These are phyloP conservation scores for Dascillus cervinus DNA, from an alignment of 2,888 invertebrate genomes.

Conservation along the genomic window DNA sequence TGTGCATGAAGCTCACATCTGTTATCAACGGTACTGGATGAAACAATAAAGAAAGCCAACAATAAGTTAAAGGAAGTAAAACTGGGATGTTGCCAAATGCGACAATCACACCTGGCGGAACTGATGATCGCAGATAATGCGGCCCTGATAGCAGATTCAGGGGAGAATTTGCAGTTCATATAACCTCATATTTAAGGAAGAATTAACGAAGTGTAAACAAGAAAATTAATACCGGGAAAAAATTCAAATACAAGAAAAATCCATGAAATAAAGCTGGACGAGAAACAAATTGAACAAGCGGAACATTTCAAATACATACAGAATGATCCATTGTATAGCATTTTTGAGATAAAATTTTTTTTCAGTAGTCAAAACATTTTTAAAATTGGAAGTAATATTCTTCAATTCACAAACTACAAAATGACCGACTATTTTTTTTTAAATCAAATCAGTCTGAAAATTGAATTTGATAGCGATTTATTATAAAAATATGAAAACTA, in stretches of 20 bases:
- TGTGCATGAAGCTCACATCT: conserved; percentile 10
- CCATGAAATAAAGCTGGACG: conserved; percentile 2
- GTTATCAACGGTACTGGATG: conserved; percentile 9
- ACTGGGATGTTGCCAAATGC: conserved; percentile 8
- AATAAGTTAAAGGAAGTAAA: conserved; percentile 8
- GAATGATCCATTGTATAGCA: too few relatives aligned
- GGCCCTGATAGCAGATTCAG: conserved; percentile 6
- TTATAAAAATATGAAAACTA: too few relatives aligned
- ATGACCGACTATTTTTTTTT: too few relatives aligned
- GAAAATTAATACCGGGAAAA: too few relatives aligned
- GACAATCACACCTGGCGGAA: conserved; percentile 8
- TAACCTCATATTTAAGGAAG: conserved; percentile 3
- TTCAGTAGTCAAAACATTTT: too few relatives aligned
- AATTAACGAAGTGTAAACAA: too few relatives aligned
- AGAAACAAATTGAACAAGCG: conserved; percentile 6
- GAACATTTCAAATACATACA: conserved; percentile 9
- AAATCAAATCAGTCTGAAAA: too few relatives aligned
- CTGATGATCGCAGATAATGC: conserved; percentile 11
- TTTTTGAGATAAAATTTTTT: too few relatives aligned
- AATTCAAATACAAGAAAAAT: conserved; percentile 5
- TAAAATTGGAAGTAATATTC: too few relatives aligned
- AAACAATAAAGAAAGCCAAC: conserved; percentile 9
- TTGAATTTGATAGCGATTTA: too few relatives aligned
- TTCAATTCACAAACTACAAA: too few relatives aligned
- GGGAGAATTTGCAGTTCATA: conserved; percentile 3